Base-by-base conservation (phyloP, 2,888 invertebrate genomes). In the Margaritifera margaritifera region DNA sequence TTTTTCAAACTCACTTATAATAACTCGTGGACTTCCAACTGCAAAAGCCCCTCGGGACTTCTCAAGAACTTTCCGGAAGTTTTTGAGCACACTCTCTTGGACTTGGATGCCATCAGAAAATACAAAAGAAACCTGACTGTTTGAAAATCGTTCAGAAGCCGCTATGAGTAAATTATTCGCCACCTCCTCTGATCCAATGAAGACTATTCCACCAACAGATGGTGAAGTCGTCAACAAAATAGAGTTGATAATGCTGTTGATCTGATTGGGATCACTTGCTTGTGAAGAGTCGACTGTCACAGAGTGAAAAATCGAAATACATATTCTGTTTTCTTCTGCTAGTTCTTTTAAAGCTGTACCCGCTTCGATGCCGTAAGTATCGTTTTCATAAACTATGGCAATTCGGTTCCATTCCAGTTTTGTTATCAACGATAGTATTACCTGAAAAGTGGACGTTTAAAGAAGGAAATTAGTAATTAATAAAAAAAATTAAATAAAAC, bases 361-460 rank as follows among this genome's bases (percentile, higher is more conserved):
- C 0, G 64, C 73, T n/a, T 75, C 69, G 6, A 55, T 56, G 0
- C 82, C 82, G 54, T 81, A 80, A 4, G 66, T 56, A 50, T 77
- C 75, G 42, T 77, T 69, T 22, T 76, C 77, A 55, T 79, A 78
- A 11, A 80, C 64, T 4, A 81, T 68, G n/a, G 77, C 82, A 19
- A 82, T 75, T 56, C 79, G 71, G 55, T 79, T 82, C 82, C 82
- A 82, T 54, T 72, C 66, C 15, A 81, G 68, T 15, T 55, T 6
- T 22, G 68, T 15, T 68, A 82, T 67, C 20, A 79, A 56, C 58
- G 76, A 51, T 4, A 78, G 42, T 70, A 82, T 79, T 3, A 70
- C 75, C 82, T 82, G 57, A 15, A 66, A 61, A 2, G 42, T 15
- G 42, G 11, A 42, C 42, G 15, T 42, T 42, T 15, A 42, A 31